Evolutionary conservation across 2,113 vertebrate genomes (phyloP), one percentile per base, ranked within the genome.

Genomic region (Thalassarche chlororhynchos): DNA sequence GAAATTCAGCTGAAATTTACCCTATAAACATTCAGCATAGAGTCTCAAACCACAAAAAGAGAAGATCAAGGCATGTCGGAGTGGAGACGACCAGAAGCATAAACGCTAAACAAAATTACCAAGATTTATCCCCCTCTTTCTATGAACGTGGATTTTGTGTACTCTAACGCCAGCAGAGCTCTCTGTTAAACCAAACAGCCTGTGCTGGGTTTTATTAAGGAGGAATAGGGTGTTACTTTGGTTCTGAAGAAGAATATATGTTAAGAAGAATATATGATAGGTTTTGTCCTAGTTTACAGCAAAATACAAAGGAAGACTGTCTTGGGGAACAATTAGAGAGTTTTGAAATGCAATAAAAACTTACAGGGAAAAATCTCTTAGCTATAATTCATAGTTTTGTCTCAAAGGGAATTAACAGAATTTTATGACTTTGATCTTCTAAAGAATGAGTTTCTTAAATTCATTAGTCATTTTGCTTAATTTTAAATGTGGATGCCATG

Each of bases 341-440:
- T 12, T 84, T 66, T 66, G 38, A 96, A 89, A 70, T 31, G 64
- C 66, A 94, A 58, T 31, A 61, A 75, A 84, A 71, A 84, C 47
- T 70, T 49, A 79, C n/a, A 77, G 38, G 18, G 70, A 17, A 91
- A 83, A 84, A 80, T 62, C 49, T 70, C 31, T 51, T 47, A 28
- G 42, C 64, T 86, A 4, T 80, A 94, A 84, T 94, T 60, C 64
- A 49, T 51, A 58, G 47, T 51, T 92, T 69, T 31, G 20, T 93
- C 79, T 93, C 88, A n/a, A 84, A 93, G 90, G 88, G 55, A 93
- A 84, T 81, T 32, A 90, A 58, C 12, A 81, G 76, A 77, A 62
- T 81, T 84, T 74, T 74, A 38, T 51, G 16, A 46, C 90, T 95
- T 97, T 94, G 85, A 95, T 94, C 90, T 96, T 88, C 64, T 44